A percentile compares a stretch with the other conserved stretches of the same genome.
phyloP scores from a whole-genome alignment of 2,797 vertebrate species.

The Coracias cyanogaster region DNA sequence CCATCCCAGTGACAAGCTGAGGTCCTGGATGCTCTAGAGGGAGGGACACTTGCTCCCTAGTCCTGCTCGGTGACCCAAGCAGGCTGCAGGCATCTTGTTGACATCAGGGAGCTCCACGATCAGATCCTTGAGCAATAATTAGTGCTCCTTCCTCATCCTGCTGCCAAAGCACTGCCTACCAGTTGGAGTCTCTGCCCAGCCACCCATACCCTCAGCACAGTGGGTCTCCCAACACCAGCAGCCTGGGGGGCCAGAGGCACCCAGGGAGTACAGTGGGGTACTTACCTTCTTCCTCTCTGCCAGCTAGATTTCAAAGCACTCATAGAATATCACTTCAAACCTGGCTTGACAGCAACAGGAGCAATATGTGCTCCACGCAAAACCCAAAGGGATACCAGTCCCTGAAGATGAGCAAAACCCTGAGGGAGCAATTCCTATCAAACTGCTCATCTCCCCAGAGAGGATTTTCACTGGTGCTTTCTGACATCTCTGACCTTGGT shows the following conservation, averaged over 20 bases:
- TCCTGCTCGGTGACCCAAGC: neutral
- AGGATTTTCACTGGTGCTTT: neutral
- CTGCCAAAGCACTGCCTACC: neutral
- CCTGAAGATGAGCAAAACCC: neutral
- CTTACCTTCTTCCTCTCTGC: neutral
- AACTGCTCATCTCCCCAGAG: neutral
- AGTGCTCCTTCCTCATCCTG: neutral
- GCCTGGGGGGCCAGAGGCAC: neutral
- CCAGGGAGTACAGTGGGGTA: accelerated
- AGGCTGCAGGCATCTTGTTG: neutral
- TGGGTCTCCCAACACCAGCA: neutral
- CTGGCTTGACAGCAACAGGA: neutral
- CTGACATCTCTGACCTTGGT: neutral
- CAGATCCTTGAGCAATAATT: neutral
- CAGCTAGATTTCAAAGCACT: neutral
- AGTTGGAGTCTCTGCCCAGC: neutral
- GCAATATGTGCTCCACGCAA: neutral
- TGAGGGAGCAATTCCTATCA: neutral
- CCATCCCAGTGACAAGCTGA: neutral
- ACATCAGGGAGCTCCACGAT: neutral
- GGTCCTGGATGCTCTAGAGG: neutral
- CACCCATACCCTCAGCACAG: neutral
- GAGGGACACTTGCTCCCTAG: neutral
- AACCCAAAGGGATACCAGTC: neutral
- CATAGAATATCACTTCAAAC: neutral